phyloP scores from a whole-genome alignment of 2,113 vertebrate species.

The Corythoichthys intestinalis region DNA sequence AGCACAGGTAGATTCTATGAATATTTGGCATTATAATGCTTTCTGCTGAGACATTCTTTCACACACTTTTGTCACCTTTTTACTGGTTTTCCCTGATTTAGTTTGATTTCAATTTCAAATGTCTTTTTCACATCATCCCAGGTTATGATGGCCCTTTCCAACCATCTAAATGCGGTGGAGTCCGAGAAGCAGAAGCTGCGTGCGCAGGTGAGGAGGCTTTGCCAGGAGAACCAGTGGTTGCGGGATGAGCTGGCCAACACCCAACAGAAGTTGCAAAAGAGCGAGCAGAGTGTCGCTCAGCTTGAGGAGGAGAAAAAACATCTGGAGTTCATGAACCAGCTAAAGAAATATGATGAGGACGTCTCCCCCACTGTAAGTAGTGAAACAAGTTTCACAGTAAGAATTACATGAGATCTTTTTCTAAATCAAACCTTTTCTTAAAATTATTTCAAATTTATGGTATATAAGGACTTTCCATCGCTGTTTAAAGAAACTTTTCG shows the following conservation, averaged over 20 bases:
- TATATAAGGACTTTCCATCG: no score
- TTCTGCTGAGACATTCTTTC: constrained; percentile 30
- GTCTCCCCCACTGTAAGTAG: constrained; percentile 75
- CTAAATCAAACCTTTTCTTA: no score
- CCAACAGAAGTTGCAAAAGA: constrained; percentile 96
- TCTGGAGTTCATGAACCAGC: constrained; percentile 96
- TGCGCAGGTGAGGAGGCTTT: constrained; percentile 91
- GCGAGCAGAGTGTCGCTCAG: constrained; percentile 93
- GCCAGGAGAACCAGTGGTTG: constrained; percentile 98
- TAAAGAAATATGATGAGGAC: constrained; percentile 96
- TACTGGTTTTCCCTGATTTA: background rate
- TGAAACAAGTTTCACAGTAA: background rate
- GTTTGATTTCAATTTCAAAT: background rate
- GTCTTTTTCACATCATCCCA: constrained; percentile 44
- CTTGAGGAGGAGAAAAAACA: constrained; percentile 99
- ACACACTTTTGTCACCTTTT: background rate
- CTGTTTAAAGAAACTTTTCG: no score
- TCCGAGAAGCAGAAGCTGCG: constrained; percentile 98
- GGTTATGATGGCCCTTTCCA: constrained; percentile 98
- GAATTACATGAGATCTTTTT: background rate
- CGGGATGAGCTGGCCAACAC: constrained; percentile 94
- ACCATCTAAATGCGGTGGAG: constrained; percentile 93
- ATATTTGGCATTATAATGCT: background rate
- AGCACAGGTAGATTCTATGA: constrained; percentile 80
- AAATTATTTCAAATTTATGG: no score